Base-by-base conservation (phyloP, 1,140 invertebrate genomes). In the Scaptomyza hsui region DNA sequence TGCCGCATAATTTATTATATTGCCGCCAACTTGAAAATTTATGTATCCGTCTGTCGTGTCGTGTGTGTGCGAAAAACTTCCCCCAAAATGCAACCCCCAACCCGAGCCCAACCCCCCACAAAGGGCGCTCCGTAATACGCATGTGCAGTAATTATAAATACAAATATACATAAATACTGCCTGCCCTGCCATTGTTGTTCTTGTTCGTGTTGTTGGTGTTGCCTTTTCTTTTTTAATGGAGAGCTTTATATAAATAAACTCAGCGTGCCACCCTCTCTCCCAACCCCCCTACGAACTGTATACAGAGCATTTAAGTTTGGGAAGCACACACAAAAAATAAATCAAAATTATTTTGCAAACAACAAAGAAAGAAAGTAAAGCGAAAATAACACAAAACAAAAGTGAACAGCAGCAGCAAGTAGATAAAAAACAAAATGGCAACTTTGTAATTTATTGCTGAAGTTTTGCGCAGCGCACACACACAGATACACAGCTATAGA, bases 71-170 rank as follows among this genome's bases (percentile, higher is more conserved):
- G 52, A 57, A 76, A 83, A 79, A 78, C 71, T 86, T 86, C 68
- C 80, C 80, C 81, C 76, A 79, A 85, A 78, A 86, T 48, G 47
- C n/a, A 45, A 35, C 41, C 29, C 39, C 41, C 26, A 16, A 69
- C 10, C 9, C 39, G 15, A 15, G 15, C 16, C 19, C 24, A 56
- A 4, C 7, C 53, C 44, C 4, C n/a, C 1, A 2, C 1, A 71
- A 48, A 41, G 72, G 68, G 62, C 48, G 62, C 68, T 29, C 18
- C 61, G 61, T 72, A 89, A 76, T 88, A 88, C 83, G 83, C 83
- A 88, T 88, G 83, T 88, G 83, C 83, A 88, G 83, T 89, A 88
- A 88, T 88, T 88, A 88, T 88, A 88, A 88, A 89, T 88, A 88
- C 83, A 88, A 88, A 88, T 88, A 88, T 76, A 88, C 82, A 88